phyloP scores from a whole-genome alignment of 2,797 vertebrate genomes.

The Lepus oiostolus region DNA sequence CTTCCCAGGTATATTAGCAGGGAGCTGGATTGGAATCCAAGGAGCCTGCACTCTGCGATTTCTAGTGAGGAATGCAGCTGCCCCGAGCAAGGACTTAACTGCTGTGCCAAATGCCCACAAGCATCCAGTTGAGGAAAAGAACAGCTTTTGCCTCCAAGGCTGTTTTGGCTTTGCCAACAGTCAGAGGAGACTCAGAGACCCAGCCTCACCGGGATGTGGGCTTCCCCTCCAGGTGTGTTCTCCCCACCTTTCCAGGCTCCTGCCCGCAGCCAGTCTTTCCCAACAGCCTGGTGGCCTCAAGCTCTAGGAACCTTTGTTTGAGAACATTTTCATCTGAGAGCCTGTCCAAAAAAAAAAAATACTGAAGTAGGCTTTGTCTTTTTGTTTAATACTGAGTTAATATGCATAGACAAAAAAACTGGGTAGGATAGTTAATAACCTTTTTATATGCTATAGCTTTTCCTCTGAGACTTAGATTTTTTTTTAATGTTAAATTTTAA shows the following conservation, averaged over 20 bases:
- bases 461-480: not conserved
- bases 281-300: not conserved
- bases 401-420: not conserved
- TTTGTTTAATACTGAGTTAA: slow-evolving; percentile 4
- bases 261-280: not conserved
- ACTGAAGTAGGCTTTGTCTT: not conserved
- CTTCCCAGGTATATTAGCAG: too few relatives aligned
- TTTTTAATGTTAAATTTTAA: too few relatives aligned
- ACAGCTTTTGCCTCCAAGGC: not conserved
- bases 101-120: too few relatives aligned
- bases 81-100: too few relatives aligned
- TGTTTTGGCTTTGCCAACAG: not conserved
- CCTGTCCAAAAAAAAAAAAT: not conserved
- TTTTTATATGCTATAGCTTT: not conserved
- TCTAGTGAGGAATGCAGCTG: too few relatives aligned
- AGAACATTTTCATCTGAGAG: not conserved
- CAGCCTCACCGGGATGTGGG: not conserved
- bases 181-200: not conserved
- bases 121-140: not conserved
- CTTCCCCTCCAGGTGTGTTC: not conserved
- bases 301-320: not conserved
- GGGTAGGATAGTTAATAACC: not conserved
- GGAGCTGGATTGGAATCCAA: too few relatives aligned
- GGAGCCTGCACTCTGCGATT: too few relatives aligned
- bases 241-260: not conserved